Percentiles rank a stretch among this genome's conserved stretches.
These are phyloP conservation scores for Carposina sasakii DNA, from an alignment of 1,140 invertebrate genomes.

Conservation along the genomic window DNA sequence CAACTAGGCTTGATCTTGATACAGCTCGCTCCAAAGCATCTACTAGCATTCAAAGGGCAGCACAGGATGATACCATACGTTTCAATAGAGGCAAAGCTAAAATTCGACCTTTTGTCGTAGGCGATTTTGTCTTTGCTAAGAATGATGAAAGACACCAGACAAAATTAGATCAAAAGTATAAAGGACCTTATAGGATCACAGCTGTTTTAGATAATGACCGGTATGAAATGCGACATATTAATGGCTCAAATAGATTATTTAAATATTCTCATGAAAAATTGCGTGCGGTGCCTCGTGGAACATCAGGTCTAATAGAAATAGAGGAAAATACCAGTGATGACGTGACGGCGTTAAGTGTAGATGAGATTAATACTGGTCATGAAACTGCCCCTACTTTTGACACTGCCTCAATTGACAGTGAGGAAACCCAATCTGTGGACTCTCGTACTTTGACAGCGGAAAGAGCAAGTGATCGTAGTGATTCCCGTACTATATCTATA, in stretches of 20 bases:
- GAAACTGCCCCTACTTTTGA: too few relatives aligned
- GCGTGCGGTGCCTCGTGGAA: neutral
- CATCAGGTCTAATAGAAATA: too few relatives aligned
- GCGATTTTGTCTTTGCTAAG: conserved; percentile 11
- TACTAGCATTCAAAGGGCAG: conserved; percentile 1
- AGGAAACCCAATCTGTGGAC: too few relatives aligned
- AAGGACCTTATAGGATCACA: conserved; percentile 5
- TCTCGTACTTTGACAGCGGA: too few relatives aligned
- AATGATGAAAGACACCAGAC: conserved; percentile 11
- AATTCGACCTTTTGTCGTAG: conserved; percentile 1
- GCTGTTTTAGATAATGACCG: conserved; percentile 8
- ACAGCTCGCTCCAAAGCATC: neutral
- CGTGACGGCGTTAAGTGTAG: too few relatives aligned
- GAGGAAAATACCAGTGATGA: too few relatives aligned
- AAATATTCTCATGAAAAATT: conserved; percentile 11
- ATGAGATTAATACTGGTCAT: too few relatives aligned
- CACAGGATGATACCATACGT: neutral
- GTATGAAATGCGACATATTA: conserved; percentile 10
- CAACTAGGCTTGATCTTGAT: neutral
- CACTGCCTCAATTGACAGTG: too few relatives aligned
- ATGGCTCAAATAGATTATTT: conserved; percentile 4
- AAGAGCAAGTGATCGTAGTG: too few relatives aligned
- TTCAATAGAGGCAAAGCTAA: conserved; percentile 10
- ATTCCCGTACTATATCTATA: too few relatives aligned
- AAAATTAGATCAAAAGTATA: conserved; percentile 10